Evolutionary conservation across 1,140 invertebrate genomes (phyloP).

Genomic region (Lepidurus arcticus): DNA sequence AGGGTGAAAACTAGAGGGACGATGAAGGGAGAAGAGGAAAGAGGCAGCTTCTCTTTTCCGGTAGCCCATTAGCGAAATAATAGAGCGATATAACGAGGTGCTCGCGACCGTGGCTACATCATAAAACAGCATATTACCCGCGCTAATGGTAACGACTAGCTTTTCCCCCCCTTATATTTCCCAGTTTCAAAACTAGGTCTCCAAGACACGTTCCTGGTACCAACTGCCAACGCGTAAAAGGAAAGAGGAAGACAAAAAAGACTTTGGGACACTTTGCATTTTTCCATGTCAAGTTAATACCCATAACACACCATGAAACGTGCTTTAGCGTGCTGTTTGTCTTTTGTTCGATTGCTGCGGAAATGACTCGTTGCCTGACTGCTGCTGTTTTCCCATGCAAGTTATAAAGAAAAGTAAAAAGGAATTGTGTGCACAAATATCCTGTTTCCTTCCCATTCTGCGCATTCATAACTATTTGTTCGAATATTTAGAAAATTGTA

Average conservation of each 20-base stretch:
- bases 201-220: neutral
- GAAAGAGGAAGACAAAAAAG: too few relatives aligned
- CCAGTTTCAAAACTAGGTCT: neutral
- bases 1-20: neutral
- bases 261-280: neutral
- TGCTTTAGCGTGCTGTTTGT: neutral
- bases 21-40: neutral
- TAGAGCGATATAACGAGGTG: neutral
- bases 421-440: too few relatives aligned
- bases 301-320: neutral
- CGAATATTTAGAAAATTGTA: too few relatives aligned
- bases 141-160: neutral
- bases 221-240: neutral
- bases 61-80: neutral
- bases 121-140: conserved; percentile 1
- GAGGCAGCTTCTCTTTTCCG: neutral
- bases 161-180: neutral
- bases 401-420: too few relatives aligned
- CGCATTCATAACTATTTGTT: too few relatives aligned
- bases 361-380: conserved; percentile 1
- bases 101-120: conserved; percentile 1
- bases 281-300: neutral
- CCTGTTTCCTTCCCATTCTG: too few relatives aligned
- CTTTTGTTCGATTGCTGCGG: neutral
- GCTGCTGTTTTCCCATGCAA: neutral